Percentiles rank a stretch among this genome's conserved stretches.
Evolutionary conservation across 2,797 vertebrate species (phyloP).

Genomic region (Mormyrops attenuatus): DNA sequence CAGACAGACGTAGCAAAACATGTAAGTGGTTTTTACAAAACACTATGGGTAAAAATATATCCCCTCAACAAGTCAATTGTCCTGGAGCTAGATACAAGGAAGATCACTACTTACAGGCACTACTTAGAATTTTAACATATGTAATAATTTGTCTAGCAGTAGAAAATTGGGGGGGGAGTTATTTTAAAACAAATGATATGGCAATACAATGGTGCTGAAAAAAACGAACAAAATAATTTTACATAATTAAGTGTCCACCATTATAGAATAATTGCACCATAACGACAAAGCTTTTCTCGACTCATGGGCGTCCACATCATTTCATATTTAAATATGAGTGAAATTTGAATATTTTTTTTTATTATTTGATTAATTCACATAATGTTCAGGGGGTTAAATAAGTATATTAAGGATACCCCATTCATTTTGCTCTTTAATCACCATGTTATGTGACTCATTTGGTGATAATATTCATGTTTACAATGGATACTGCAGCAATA

Average conservation of each 20-base stretch:
- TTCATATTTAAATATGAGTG: not conserved
- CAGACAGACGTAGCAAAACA: not conserved
- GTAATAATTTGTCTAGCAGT: not conserved
- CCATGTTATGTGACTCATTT: not conserved
- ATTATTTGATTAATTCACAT: not conserved
- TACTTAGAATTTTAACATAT: not conserved
- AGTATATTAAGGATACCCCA: not conserved
- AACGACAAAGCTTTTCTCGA: not conserved
- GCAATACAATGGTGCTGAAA: not conserved
- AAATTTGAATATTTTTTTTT: not conserved
- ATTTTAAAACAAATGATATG: not conserved
- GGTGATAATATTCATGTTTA: not conserved
- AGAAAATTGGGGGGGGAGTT: not conserved
- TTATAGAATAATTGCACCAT: not conserved
- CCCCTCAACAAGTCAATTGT: not conserved
- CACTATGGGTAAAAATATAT: not conserved
- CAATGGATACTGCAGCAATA: not conserved
- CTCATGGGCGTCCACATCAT: not conserved
- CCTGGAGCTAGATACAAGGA: not conserved
- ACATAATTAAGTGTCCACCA: not conserved
- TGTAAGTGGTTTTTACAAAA: constrained; percentile 53
- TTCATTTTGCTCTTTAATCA: not conserved
- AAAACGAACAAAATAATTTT: not conserved
- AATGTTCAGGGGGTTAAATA: not conserved
- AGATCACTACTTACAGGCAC: not conserved